Evolutionary conservation across 2,113 vertebrate genomes (phyloP).

Genomic region (Cyprichromis sp.): DNA sequence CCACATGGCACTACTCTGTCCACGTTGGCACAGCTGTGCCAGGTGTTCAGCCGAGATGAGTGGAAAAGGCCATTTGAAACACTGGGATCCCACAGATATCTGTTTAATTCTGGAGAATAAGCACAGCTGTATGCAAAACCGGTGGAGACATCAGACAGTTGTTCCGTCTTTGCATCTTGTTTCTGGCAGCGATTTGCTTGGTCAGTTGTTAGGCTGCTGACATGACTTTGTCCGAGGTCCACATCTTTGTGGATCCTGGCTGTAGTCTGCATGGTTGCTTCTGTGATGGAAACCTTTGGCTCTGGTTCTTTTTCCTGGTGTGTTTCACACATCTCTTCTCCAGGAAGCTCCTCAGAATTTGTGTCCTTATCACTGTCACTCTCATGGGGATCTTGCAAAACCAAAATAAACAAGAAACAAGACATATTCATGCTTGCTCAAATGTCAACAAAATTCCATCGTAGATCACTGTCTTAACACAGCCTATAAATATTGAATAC

Average conservation of each 20-base stretch:
- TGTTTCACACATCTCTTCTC: slow-evolving; percentile 60
- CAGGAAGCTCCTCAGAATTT: slow-evolving; percentile 64
- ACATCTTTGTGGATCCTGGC: slow-evolving; percentile 12
- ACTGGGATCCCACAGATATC: slow-evolving; percentile 68
- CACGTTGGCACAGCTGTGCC: slow-evolving; percentile 68
- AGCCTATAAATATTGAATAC: background rate
- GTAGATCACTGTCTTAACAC: background rate
- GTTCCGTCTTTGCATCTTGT: slow-evolving; percentile 67
- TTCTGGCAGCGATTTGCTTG: slow-evolving; percentile 35
- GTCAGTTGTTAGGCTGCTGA: slow-evolving; percentile 58
- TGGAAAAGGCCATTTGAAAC: slow-evolving; percentile 69
- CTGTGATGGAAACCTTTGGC: slow-evolving; percentile 39
- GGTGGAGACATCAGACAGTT: slow-evolving; percentile 60
- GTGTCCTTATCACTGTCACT: slow-evolving; percentile 78
- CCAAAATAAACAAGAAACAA: background rate
- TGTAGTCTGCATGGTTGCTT: slow-evolving; percentile 46
- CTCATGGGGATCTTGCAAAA: slow-evolving; percentile 60
- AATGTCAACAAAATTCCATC: background rate
- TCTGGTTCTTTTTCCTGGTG: slow-evolving; percentile 55
- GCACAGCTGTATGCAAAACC: slow-evolving; percentile 65
- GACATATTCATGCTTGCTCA: background rate
- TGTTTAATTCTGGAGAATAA: slow-evolving; percentile 66
- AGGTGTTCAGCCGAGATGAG: slow-evolving; percentile 75
- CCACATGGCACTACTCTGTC: slow-evolving; percentile 67
- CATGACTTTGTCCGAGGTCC: slow-evolving; percentile 66